phyloP scores from a whole-genome alignment of 2,888 invertebrate genomes.

The Philereme vetulata region DNA sequence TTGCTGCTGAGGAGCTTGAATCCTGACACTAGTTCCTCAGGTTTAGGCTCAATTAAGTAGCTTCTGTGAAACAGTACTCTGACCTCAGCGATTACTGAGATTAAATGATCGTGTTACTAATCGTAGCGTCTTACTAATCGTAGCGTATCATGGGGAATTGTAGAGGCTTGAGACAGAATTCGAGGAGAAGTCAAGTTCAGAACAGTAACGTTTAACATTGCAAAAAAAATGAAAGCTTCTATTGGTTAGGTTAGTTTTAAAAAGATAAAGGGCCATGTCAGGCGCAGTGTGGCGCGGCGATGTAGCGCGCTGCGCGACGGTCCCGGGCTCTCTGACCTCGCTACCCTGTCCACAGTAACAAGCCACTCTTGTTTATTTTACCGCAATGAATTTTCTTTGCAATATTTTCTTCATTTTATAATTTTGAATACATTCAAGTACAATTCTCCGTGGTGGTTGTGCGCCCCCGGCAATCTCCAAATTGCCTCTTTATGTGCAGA shows the following conservation, averaged over 20 bases:
- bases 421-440: constrained; percentile 82
- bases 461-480: constrained; percentile 83
- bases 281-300: constrained; percentile 25
- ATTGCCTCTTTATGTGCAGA: constrained; percentile 84
- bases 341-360: constrained; percentile 59
- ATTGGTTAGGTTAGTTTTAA: neutral
- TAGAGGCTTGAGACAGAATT: too few species aligned
- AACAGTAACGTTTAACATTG: too few species aligned
- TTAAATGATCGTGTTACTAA: neutral
- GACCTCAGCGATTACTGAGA: neutral
- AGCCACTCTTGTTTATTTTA: constrained; percentile 79
- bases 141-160: too few species aligned
- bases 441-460: constrained; percentile 78
- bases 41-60: constrained; percentile 24
- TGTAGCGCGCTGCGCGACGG: constrained; percentile 22
- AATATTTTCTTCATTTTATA: constrained; percentile 79
- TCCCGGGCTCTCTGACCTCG: constrained; percentile 35
- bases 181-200: too few species aligned
- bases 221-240: neutral
- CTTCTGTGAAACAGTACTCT: neutral
- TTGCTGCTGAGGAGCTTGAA: constrained; percentile 15
- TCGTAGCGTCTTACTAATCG: too few species aligned
- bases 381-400: constrained; percentile 78
- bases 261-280: constrained; percentile 7
- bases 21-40: constrained; percentile 19